Evolutionary conservation across 2,888 invertebrate species (phyloP).

Genomic region (Herminia tarsipennalis): DNA sequence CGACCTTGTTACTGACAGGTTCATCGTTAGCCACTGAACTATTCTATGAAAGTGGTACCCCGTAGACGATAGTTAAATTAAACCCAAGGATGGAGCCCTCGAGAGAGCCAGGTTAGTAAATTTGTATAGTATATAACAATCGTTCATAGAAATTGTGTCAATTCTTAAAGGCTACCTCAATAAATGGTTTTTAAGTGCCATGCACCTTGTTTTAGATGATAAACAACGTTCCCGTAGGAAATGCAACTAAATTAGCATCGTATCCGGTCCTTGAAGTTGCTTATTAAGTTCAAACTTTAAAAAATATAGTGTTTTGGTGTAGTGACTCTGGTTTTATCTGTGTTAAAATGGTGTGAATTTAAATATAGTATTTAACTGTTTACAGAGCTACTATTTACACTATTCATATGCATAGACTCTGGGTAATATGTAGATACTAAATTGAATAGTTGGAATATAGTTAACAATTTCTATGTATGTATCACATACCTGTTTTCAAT

Average conservation of each 20-base stretch:
- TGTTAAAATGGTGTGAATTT: too few relatives aligned
- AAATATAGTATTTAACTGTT: too few relatives aligned
- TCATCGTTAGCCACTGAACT: slow-evolving; percentile 80
- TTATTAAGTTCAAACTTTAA: slow-evolving; percentile 16
- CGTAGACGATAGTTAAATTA: slow-evolving; percentile 64
- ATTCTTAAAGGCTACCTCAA: slow-evolving; percentile 10
- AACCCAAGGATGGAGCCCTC: slow-evolving; percentile 79
- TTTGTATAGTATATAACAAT: slow-evolving; percentile 6
- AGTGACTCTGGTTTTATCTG: too few relatives aligned
- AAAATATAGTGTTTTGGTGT: too few relatives aligned
- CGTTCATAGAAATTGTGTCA: slow-evolving; percentile 11
- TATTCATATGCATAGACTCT: too few relatives aligned
- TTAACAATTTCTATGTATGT: too few relatives aligned
- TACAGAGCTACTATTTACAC: too few relatives aligned
- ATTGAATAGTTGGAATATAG: too few relatives aligned
- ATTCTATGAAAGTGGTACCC: slow-evolving; percentile 78
- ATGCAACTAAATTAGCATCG: neutral
- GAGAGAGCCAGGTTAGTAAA: slow-evolving; percentile 78
- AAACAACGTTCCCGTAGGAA: slow-evolving; percentile 32
- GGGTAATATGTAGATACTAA: too few relatives aligned
- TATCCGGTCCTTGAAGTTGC: neutral
- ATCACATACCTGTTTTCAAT: too few relatives aligned
- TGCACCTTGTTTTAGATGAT: slow-evolving; percentile 29
- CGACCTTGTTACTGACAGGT: slow-evolving; percentile 86
- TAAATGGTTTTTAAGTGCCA: slow-evolving; percentile 1